phyloP scores from a whole-genome alignment of 2,888 invertebrate species.

The Catonia carolina region DNA sequence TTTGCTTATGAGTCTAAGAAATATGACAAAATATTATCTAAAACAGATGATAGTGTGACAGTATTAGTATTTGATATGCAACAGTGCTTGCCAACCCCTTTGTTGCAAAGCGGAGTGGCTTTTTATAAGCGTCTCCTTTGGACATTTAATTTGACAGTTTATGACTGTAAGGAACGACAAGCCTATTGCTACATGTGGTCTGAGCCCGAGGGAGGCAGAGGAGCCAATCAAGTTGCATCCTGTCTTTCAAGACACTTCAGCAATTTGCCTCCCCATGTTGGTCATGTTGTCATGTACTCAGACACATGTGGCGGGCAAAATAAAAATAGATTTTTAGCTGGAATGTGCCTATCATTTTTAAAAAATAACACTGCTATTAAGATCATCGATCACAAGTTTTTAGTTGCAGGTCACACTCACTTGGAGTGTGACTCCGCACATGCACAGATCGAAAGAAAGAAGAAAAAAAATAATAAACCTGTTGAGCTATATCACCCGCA shows the following conservation, averaged over 20 bases:
- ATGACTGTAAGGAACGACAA: constrained; percentile 3
- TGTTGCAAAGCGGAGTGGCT: constrained; percentile 8
- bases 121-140: constrained; percentile 19
- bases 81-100: constrained; percentile 24
- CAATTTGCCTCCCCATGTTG: neutral
- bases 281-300: constrained; percentile 29
- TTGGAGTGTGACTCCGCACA: neutral
- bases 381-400: neutral
- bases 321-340: too few species aligned
- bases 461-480: neutral
- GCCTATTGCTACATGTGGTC: constrained; percentile 30
- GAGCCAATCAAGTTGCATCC: constrained; percentile 35
- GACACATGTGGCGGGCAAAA: constrained; percentile 33
- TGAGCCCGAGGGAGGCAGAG: constrained; percentile 29
- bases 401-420: constrained; percentile 1
- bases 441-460: neutral
- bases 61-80: constrained; percentile 24
- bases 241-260: constrained; percentile 26
- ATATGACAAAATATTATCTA: constrained; percentile 19
- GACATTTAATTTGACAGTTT: constrained; percentile 13
- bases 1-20: constrained; percentile 17
- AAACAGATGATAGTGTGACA: constrained; percentile 11
- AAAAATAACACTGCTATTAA: neutral
- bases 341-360: too few species aligned
- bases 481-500: neutral